Evolutionary conservation across 2,113 vertebrate species (phyloP).

Genomic region (Paramormyrops kingsleyae): DNA sequence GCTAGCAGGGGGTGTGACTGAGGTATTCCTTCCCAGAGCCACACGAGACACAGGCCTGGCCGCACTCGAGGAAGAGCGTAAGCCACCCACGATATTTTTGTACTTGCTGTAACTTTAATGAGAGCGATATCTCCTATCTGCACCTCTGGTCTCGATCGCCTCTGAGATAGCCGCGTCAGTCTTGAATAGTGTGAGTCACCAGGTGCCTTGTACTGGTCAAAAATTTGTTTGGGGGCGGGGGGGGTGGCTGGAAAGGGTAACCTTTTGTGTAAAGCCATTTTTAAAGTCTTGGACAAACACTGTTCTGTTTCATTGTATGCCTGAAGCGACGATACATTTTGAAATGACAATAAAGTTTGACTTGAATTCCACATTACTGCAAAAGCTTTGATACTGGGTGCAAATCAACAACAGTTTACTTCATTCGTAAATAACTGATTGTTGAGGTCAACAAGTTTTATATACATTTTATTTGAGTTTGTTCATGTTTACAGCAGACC

Average conservation of each 20-base stretch:
- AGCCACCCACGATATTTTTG: constrained; percentile 50
- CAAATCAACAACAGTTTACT: neutral
- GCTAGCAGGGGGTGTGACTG: neutral
- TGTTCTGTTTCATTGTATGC: neutral
- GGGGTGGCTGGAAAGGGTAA: neutral
- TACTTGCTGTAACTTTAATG: constrained; percentile 63
- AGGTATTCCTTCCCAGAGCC: constrained; percentile 45
- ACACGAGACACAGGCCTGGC: constrained; percentile 37
- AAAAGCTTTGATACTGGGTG: neutral
- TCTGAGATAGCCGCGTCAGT: constrained; percentile 27
- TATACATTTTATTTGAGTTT: neutral
- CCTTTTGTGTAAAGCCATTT: neutral
- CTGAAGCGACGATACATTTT: neutral
- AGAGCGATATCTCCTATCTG: constrained; percentile 46
- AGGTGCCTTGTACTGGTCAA: neutral
- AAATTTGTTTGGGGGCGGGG: neutral
- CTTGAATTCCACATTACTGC: neutral
- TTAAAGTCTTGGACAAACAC: neutral
- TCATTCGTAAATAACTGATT: neutral
- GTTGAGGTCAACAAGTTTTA: neutral
- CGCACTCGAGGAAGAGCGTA: constrained; percentile 53
- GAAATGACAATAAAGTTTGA: neutral
- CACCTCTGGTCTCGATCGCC: constrained; percentile 39
- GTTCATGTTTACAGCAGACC: neutral
- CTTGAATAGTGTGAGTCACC: neutral